Percentiles rank a stretch among this genome's conserved stretches.
phyloP scores from a whole-genome alignment of 2,888 invertebrate genomes.

The Melanotus villosus region DNA sequence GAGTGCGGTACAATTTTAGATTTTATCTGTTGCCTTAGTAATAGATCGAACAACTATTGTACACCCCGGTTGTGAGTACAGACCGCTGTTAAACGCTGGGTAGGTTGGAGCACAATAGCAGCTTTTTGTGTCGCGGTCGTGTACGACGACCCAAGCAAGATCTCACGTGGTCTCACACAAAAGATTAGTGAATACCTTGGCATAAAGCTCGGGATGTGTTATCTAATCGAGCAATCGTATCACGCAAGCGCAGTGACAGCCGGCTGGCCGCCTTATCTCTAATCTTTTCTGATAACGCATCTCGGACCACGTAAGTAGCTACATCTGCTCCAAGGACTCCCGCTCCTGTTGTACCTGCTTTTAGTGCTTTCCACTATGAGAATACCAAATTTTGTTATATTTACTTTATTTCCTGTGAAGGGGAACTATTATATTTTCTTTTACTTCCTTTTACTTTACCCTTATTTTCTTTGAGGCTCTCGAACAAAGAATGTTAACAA shows the following conservation, averaged over 20 bases:
- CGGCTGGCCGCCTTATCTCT: slow-evolving; percentile 56
- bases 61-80: slow-evolving; percentile 49
- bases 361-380: not conserved
- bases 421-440: too few relatives aligned
- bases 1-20: slow-evolving; percentile 49
- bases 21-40: slow-evolving; percentile 51
- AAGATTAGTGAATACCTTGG: slow-evolving; percentile 62
- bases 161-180: slow-evolving; percentile 60
- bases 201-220: slow-evolving; percentile 59
- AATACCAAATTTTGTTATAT: too few relatives aligned
- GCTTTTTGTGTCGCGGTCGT: slow-evolving; percentile 52
- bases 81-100: slow-evolving; percentile 47
- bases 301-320: slow-evolving; percentile 58
- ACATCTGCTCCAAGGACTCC: slow-evolving; percentile 52
- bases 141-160: slow-evolving; percentile 49
- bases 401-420: too few relatives aligned
- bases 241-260: slow-evolving; percentile 63
- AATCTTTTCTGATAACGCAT: slow-evolving; percentile 58
- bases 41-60: slow-evolving; percentile 53
- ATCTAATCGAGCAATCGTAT: slow-evolving; percentile 64
- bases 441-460: too few relatives aligned
- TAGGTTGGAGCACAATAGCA: slow-evolving; percentile 52
- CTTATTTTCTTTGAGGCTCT: too few relatives aligned
- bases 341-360: slow-evolving; percentile 39
- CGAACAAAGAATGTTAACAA: too few relatives aligned